phyloP scores from a whole-genome alignment of 2,797 vertebrate genomes.

The Chaetodon trifasciatus region DNA sequence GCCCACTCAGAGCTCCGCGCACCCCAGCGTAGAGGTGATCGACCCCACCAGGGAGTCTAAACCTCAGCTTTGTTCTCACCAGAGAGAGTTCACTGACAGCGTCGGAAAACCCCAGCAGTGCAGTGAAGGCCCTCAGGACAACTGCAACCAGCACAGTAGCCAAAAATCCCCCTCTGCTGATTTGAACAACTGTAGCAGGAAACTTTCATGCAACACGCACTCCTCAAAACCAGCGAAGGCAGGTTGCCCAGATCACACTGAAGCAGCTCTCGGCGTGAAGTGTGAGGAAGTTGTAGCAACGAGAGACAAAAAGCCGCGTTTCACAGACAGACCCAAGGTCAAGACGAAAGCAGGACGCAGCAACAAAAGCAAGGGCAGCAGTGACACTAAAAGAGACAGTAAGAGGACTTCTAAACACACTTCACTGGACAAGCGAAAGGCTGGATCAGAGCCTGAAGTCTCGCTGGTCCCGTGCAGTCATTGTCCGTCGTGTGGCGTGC shows the following conservation, averaged over 20 bases:
- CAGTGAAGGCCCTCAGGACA: slow-evolving; percentile 44
- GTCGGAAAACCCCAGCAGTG: slow-evolving; percentile 48
- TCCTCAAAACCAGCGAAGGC: slow-evolving; percentile 79
- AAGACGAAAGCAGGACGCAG: slow-evolving; percentile 86
- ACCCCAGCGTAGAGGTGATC: slow-evolving; percentile 43
- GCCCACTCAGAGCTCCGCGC: slow-evolving; percentile 43
- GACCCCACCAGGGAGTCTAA: slow-evolving; percentile 61
- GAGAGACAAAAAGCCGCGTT: slow-evolving; percentile 77
- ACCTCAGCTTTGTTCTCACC: slow-evolving; percentile 67
- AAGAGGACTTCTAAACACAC: slow-evolving; percentile 67
- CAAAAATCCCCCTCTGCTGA: slow-evolving; percentile 67
- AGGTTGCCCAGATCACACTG: slow-evolving; percentile 38
- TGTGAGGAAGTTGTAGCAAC: slow-evolving; percentile 71
- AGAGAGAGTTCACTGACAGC: slow-evolving; percentile 46
- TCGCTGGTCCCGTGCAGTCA: slow-evolving; percentile 33
- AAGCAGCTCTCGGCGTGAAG: slow-evolving; percentile 76
- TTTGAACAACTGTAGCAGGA: slow-evolving; percentile 39
- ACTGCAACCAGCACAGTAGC: slow-evolving; percentile 67
- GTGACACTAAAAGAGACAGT: slow-evolving; percentile 63
- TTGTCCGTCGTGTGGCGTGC: slow-evolving; percentile 67
- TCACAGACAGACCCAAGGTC: slow-evolving; percentile 87
- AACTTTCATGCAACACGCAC: slow-evolving; percentile 76
- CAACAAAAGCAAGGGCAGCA: slow-evolving; percentile 63
- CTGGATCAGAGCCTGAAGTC: slow-evolving; percentile 62
- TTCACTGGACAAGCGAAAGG: slow-evolving; percentile 78